These are phyloP conservation scores for Capricornis sumatraensis DNA, from an alignment of 2,113 vertebrate species.

Conservation along the genomic window DNA sequence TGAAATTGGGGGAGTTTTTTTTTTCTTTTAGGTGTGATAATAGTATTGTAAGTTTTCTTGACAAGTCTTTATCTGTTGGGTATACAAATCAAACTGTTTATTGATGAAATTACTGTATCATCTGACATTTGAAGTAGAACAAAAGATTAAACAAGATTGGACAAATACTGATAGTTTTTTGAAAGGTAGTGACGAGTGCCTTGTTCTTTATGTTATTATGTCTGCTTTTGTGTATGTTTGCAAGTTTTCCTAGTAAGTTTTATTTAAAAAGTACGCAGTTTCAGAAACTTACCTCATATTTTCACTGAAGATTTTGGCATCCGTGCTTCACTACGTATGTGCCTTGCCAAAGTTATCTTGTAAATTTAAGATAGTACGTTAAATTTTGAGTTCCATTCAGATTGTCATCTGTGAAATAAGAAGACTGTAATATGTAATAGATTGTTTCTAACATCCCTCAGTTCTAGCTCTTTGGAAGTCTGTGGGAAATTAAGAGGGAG, in stretches of 20 bases:
- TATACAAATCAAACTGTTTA: not conserved
- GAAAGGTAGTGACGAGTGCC: not conserved
- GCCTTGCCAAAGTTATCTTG: not conserved
- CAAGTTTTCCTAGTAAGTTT: slow-evolving; percentile 4
- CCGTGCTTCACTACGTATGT: not conserved
- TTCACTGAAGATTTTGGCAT: not conserved
- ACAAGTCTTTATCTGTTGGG: not conserved
- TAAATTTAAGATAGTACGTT: not conserved
- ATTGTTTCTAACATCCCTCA: not conserved
- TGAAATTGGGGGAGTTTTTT: not conserved
- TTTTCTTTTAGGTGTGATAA: not conserved
- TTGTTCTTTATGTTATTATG: not conserved
- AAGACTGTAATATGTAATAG: not conserved
- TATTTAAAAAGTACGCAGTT: not conserved
- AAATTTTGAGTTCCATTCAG: slow-evolving; percentile 4
- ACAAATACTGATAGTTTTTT: not conserved
- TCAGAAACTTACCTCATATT: not conserved
- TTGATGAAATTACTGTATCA: slow-evolving; percentile 12
- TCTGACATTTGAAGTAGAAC: not conserved
- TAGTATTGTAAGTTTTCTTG: not conserved
- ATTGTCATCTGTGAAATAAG: not conserved
- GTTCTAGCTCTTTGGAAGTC: not conserved
- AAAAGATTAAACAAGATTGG: not conserved
- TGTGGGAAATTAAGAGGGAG: not conserved
- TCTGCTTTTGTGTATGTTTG: not conserved